Evolutionary conservation across 2,113 vertebrate genomes (phyloP), one percentile per base, ranked within the genome.

Genomic region (Eulemur rufifrons): DNA sequence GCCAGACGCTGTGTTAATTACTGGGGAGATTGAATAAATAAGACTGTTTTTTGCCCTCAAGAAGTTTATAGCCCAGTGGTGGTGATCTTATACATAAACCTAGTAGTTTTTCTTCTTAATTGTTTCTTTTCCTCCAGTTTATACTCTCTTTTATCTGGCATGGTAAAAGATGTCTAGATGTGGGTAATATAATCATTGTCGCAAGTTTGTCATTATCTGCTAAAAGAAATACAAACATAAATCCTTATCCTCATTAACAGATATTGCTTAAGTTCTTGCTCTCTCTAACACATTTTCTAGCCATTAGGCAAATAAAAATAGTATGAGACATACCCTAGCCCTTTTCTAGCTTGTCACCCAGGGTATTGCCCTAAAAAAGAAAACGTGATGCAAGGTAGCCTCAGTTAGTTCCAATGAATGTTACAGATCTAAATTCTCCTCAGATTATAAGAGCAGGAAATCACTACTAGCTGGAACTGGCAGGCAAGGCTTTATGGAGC

Each of bases 181-280:
- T 77, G 17, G 1, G 6, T 66, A 76, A 69, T 18, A 37, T 56
- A 12, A 77, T 23, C 13, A 29, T 52, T 45, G 0, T 52, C 21
- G 6, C 91, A 76, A 91, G 8, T 81, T 42, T 84, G 32, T 78
- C 37, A 83, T 92, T 69, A 74, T 82, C n/a, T 89, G 7, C 21
- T 86, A 90, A 92, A n/a, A 92, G 42, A 84, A 85, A 80, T 37
- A 56, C 1, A 87, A 76, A 68, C 5, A 77, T 7, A 64, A 37
- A 86, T 76, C 56, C 12, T 92, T 87, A 86, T 81, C 8, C 78
- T 95, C 21, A n/a, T 81, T 61, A 93, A 50, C 61, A 97, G 80
- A 47, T 89, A 45, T 6, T 71, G 23, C 34, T 39, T 73, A 91
- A 39, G 2, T 27, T 73, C 37, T 95, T 90, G 6, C 2, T 85